phyloP scores from a whole-genome alignment of 1,140 invertebrate genomes.

The Venustaconcha ellipsiformis region DNA sequence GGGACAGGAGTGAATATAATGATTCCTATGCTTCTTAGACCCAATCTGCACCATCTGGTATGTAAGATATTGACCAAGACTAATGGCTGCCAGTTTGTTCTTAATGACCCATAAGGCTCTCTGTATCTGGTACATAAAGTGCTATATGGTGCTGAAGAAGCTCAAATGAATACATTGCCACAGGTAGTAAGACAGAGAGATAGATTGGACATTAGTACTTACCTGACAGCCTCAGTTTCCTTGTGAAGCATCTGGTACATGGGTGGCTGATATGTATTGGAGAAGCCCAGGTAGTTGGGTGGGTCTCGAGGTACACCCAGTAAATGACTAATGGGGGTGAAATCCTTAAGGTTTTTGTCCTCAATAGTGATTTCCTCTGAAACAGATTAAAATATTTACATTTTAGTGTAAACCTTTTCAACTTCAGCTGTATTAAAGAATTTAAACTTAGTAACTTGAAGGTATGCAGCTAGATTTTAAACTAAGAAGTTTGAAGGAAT shows the following conservation, averaged over 20 bases:
- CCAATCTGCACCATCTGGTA: neutral
- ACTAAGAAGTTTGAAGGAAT: too few relatives aligned
- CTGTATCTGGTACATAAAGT: neutral
- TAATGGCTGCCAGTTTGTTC: neutral
- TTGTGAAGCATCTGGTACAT: conserved; percentile 79
- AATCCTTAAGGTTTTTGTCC: conserved; percentile 8
- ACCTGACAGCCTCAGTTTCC: conserved; percentile 74
- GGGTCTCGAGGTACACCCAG: conserved; percentile 62
- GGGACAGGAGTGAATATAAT: too few relatives aligned
- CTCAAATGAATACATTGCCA: neutral
- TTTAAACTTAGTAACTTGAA: too few relatives aligned
- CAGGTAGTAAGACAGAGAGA: neutral
- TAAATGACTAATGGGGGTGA: conserved; percentile 54
- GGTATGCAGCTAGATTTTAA: too few relatives aligned
- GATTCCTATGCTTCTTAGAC: too few relatives aligned
- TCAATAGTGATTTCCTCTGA: too few relatives aligned
- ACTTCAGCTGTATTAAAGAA: too few relatives aligned
- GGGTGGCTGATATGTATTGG: conserved; percentile 80
- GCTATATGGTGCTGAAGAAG: neutral
- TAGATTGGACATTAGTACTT: conserved; percentile 21
- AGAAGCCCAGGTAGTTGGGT: conserved; percentile 82
- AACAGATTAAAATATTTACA: neutral
- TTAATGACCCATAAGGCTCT: neutral
- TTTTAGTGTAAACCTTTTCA: neutral
- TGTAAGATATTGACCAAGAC: neutral